These are phyloP conservation scores for Vulpes vulpes DNA, from an alignment of 2,113 vertebrate species.

Conservation along the genomic window DNA sequence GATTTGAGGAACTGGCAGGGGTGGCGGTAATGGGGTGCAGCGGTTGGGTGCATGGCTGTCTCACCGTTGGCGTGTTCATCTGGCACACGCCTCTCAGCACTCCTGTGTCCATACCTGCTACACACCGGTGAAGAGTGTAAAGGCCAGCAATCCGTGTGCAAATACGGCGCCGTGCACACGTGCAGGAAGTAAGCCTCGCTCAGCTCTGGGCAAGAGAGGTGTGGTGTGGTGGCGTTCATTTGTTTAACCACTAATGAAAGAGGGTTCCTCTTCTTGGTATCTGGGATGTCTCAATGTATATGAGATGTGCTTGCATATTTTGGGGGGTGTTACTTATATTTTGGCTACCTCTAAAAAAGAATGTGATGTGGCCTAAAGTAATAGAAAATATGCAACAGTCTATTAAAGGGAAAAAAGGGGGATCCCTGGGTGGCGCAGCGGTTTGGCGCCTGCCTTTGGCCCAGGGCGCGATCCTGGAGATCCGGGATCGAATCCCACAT, in stretches of 20 bases:
- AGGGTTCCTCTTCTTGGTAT: neutral
- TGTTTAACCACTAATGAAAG: neutral
- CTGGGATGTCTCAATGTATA: neutral
- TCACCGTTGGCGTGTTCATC: fast-evolving
- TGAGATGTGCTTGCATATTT: neutral
- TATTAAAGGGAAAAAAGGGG: neutral
- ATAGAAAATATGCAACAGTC: neutral
- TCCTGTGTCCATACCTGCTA: fast-evolving
- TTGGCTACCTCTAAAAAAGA: neutral
- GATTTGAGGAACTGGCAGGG: no score
- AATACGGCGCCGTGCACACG: fast-evolving
- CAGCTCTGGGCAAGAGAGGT: neutral
- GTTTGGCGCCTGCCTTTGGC: no score
- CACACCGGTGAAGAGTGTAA: fast-evolving
- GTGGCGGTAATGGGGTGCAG: fast-evolving
- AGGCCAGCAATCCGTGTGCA: fast-evolving
- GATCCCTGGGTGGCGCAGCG: no score
- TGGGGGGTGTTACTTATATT: neutral
- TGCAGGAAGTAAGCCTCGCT: neutral
- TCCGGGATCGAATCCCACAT: no score
- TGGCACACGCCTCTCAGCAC: neutral
- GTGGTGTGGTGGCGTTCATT: neutral
- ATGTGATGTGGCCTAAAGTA: neutral
- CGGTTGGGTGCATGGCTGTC: fast-evolving
- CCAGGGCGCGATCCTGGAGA: no score